These are phyloP conservation scores for Nephrotoma flavescens DNA, from an alignment of 2,888 invertebrate species.

Conservation along the genomic window DNA sequence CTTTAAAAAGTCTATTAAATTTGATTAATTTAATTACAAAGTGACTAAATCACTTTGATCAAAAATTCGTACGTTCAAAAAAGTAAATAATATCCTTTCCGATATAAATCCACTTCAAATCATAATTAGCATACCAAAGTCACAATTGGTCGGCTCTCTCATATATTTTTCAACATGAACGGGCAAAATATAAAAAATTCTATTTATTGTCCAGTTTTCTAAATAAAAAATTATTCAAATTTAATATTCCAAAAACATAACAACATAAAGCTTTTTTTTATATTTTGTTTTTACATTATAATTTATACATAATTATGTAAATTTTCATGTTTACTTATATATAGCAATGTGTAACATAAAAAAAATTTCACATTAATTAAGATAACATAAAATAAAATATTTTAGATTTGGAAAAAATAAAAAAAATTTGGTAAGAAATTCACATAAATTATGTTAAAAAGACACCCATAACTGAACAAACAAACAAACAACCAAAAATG, in stretches of 20 bases:
- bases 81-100: background rate
- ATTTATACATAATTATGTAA: background rate
- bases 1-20: no score
- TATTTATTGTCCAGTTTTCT: background rate
- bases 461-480: background rate
- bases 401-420: background rate
- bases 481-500: background rate
- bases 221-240: background rate
- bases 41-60: no score
- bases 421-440: background rate
- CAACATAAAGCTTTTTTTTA: background rate
- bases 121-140: background rate
- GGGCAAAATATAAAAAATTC: background rate
- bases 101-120: background rate
- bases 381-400: background rate
- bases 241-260: background rate
- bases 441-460: background rate
- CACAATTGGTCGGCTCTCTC: background rate
- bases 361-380: background rate
- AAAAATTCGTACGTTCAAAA: no score
- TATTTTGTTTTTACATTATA: background rate
- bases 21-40: no score
- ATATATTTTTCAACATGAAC: background rate
- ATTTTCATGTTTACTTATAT: background rate
- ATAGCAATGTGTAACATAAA: background rate